Percentiles rank a stretch among this genome's conserved stretches.
Evolutionary conservation across 2,113 vertebrate genomes (phyloP).

Genomic region (Takifugu flavidus): DNA sequence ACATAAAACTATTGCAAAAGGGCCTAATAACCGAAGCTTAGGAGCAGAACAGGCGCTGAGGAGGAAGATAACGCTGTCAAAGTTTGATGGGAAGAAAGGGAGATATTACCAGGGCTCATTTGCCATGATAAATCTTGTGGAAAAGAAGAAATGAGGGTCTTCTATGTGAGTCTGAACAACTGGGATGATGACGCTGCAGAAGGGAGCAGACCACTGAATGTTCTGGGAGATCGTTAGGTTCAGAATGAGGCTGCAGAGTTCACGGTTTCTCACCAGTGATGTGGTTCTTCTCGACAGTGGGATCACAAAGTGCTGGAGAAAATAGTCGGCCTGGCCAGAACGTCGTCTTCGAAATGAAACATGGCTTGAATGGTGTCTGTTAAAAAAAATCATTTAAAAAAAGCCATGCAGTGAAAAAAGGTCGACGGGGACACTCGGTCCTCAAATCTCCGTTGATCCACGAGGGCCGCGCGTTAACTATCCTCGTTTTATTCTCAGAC

Average conservation of each 20-base stretch:
- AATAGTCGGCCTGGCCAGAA: neutral
- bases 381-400: neutral
- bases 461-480: neutral
- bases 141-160: too few relatives aligned
- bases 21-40: conserved; percentile 10
- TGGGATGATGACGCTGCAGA: neutral
- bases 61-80: neutral
- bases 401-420: conserved; percentile 9
- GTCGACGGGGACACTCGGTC: neutral
- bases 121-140: too few relatives aligned
- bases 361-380: neutral
- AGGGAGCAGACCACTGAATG: conserved; percentile 3
- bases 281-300: conserved; percentile 3
- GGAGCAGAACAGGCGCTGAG: neutral
- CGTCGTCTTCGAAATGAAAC: neutral
- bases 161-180: too few relatives aligned
- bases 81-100: neutral
- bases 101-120: neutral
- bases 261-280: neutral
- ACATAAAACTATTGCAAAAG: conserved; percentile 8
- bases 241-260: too few relatives aligned
- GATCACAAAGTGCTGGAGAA: neutral
- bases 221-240: neutral
- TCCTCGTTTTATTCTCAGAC: neutral
- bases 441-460: neutral